Evolutionary conservation across 1,140 invertebrate species (phyloP).

Genomic region (Medauroidea extradentata): DNA sequence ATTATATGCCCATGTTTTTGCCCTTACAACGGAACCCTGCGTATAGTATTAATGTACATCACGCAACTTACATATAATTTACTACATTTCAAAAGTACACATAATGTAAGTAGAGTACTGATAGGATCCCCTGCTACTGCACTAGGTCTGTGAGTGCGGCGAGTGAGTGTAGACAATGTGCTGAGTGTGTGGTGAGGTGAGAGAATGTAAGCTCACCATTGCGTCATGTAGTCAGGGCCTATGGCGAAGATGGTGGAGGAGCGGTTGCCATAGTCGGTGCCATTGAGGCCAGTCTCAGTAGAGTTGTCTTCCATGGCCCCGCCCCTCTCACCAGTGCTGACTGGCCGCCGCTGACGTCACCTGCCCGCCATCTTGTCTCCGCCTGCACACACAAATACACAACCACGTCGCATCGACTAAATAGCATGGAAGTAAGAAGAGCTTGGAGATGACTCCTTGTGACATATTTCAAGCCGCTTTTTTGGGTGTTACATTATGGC

Average conservation of each 20-base stretch:
- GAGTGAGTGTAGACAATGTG: not conserved
- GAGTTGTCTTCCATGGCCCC: conserved; percentile 37
- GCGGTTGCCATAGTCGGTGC: conserved; percentile 45
- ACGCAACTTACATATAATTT: not conserved
- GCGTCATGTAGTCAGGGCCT: conserved; percentile 59
- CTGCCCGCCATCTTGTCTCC: conserved; percentile 20
- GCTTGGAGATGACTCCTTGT: too few species aligned
- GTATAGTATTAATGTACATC: not conserved
- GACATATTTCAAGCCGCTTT: too few species aligned
- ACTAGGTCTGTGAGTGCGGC: too few species aligned
- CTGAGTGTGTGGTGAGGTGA: not conserved
- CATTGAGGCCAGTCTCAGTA: conserved; percentile 38
- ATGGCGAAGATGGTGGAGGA: conserved; percentile 61
- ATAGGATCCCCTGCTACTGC: too few species aligned
- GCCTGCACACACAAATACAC: conserved; percentile 10
- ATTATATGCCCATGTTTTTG: too few species aligned
- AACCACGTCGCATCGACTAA: conserved; percentile 3
- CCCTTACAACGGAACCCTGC: not conserved
- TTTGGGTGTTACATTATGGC: too few species aligned
- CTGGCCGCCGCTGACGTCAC: conserved; percentile 19
- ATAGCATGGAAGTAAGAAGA: too few species aligned
- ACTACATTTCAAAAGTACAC: not conserved
- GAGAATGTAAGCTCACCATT: conserved; percentile 57
- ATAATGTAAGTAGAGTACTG: too few species aligned
- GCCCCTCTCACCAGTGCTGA: conserved; percentile 11